Base-by-base conservation (phyloP, 2,113 vertebrate species). In the Mus spicilegus region DNA sequence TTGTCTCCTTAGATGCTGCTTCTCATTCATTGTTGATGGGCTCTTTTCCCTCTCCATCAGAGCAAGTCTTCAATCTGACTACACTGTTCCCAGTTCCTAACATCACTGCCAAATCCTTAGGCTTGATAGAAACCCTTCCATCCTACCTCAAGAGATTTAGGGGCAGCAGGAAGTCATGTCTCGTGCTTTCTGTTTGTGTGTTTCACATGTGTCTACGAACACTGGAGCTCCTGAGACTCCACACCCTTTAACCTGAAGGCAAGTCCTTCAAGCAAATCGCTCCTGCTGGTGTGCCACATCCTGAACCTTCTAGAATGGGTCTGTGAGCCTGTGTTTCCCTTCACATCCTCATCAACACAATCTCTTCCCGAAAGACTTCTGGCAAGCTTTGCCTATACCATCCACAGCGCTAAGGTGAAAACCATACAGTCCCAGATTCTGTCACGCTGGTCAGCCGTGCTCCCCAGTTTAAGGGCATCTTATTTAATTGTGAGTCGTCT, bases 401-500 rank as follows among this genome's bases (percentile, higher is more conserved):
- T 36, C 42, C 73, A 70, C 3, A 80, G 26, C 56, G 36, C 17
- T 81, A n/a, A 14, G 8, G 51, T 12, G 51, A 61, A 96, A 85
- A 24, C 19, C n/a, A 9, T 17, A 19, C 39, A 19, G 58, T 46
- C 81, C 30, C 51, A 24, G 3, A 58, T 70, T 73, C 77, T 36
- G 42, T 17, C 49, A 1, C 49, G 46, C 12, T 73, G 16, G 20
- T 8, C 39, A 77, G 14, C 58, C 42, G 72, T 95, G 28, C 39
- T 7, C 26, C 63, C 30, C 39, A 36, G 20, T 51, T 70, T 69
- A 92, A 95, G 42, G 42, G 30, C 30, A 77, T 93, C 42, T 84
- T 90, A 73, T 10, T 85, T 93, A 87, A 85, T 72, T 94, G n/a
- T 72, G 51, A 87, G 42, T 87, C 51, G 93, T 22, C 54, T 63